Base-by-base conservation (phyloP, 35 echinoderm and acorn worm species). In the Amphiura filiformis region DNA sequence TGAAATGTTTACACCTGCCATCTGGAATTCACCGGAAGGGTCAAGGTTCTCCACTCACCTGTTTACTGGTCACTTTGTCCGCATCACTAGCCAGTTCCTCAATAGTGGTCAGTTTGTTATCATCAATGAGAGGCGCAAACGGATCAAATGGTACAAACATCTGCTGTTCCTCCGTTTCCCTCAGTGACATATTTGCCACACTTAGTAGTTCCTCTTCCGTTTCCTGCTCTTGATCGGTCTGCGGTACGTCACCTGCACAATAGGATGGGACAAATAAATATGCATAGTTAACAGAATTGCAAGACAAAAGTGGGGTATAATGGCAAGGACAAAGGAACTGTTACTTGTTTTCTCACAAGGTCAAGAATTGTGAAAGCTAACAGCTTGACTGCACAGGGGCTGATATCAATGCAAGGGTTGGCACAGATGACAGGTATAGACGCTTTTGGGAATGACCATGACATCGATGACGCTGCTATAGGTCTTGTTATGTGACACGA, bases 211-310 rank as follows among this genome's bases (percentile, higher is more conserved):
- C 64, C 39, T 87, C 86, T 20, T 78, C 70, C 76, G 80, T 82
- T 35, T 81, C 52, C 49, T 88, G 33, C 38, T 36, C 84, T 39
- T 86, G n/a, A n/a, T n/a, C n/a, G n/a, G n/a, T n/a, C n/a, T n/a
- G n/a, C n/a, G n/a, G n/a, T n/a, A n/a, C 52, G 31, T 86, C 52
- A 37, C 39, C 34, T 26, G 70, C 61, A 31, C 36, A 76, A 20
- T 20, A 52, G 20, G 44, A 52, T 52, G 20, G 20, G 44, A 52
- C 44, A 52, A 7, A 52, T 52, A 52, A 20, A 52, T n/a, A 84
- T 41, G 0, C 56, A 41, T 35, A 31, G n/a, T 13, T 64, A 41
- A 13, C 52, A 22, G 38, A 31, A 13, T 56, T 84, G 42, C 3
- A 84, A 41, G 22, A 41, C 82, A 84, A 41, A n/a, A n/a, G n/a